Evolutionary conservation across 2,888 invertebrate species (phyloP).

Genomic region (Patella pellucida): DNA sequence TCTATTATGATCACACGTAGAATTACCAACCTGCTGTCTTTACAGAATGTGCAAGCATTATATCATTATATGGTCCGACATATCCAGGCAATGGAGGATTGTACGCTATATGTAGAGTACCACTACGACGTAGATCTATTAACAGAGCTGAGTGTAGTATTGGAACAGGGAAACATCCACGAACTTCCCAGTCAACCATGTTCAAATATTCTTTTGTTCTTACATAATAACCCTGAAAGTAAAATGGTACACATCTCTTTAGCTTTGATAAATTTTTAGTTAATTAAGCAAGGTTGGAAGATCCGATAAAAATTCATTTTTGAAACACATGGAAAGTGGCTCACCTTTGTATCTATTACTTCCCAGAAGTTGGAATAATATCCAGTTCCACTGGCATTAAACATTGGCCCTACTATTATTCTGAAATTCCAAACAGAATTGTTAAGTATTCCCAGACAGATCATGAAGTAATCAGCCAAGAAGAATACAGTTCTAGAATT

Average conservation of each 20-base stretch:
- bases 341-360: slow-evolving; percentile 84
- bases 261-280: too few species aligned
- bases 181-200: slow-evolving; percentile 77
- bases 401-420: slow-evolving; percentile 84
- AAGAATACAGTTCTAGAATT: too few species aligned
- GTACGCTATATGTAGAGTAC: slow-evolving; percentile 82
- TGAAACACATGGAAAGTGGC: slow-evolving; percentile 6
- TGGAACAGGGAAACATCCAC: slow-evolving; percentile 87
- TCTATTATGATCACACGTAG: too few species aligned
- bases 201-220: slow-evolving; percentile 88
- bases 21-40: too few species aligned
- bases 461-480: too few species aligned
- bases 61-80: slow-evolving; percentile 88
- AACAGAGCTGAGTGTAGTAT: slow-evolving; percentile 93
- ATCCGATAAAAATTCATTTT: too few species aligned
- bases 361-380: slow-evolving; percentile 97
- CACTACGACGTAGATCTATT: slow-evolving; percentile 78
- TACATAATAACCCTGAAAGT: slow-evolving; percentile 77
- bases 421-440: slow-evolving; percentile 50
- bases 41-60: slow-evolving; percentile 89
- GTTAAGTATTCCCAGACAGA: too few species aligned
- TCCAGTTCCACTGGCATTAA: slow-evolving; percentile 81
- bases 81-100: slow-evolving; percentile 76
- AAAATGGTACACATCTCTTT: neutral
- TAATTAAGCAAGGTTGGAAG: too few species aligned